Conservation (phyloP, 1,140 invertebrate species). For the Bombus consobrinus region DNA sequence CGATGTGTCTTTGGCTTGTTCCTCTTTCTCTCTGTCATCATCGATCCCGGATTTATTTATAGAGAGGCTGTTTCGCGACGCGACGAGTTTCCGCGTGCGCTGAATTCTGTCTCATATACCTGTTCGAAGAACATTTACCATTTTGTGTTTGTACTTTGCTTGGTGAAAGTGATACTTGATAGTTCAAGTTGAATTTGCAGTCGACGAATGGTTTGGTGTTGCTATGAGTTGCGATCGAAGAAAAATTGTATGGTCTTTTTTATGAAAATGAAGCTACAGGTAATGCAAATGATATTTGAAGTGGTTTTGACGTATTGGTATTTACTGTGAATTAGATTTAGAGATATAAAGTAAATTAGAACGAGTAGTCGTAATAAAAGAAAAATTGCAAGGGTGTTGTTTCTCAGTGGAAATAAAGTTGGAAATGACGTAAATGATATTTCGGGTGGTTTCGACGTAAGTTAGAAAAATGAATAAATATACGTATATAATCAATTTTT, state of each 20-base stretch:
- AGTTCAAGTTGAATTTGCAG: too few relatives aligned
- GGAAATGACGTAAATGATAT: not conserved
- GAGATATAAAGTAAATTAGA: too few relatives aligned
- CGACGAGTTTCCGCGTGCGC: slow-evolving; percentile 30
- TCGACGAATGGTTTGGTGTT: too few relatives aligned
- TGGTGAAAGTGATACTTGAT: too few relatives aligned
- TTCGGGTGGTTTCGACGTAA: not conserved
- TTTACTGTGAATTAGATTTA: too few relatives aligned
- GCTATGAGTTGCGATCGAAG: not conserved
- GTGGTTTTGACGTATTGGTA: not conserved
- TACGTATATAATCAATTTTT: too few relatives aligned
- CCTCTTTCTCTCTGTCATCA: slow-evolving; percentile 24
- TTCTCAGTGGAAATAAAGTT: too few relatives aligned
- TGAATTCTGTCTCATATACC: slow-evolving; percentile 3
- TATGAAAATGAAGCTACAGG: not conserved
- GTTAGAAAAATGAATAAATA: too few relatives aligned
- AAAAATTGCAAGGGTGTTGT: too few relatives aligned
- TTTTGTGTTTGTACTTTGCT: too few relatives aligned
- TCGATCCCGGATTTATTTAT: slow-evolving; percentile 45
- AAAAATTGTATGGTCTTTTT: not conserved
- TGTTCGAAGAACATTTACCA: too few relatives aligned
- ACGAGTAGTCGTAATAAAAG: too few relatives aligned
- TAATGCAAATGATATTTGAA: not conserved
- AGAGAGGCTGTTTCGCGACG: slow-evolving; percentile 22
- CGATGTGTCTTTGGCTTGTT: not conserved